Conservation (phyloP, 2,113 vertebrate genomes). For the Anas platyrhynchos region DNA sequence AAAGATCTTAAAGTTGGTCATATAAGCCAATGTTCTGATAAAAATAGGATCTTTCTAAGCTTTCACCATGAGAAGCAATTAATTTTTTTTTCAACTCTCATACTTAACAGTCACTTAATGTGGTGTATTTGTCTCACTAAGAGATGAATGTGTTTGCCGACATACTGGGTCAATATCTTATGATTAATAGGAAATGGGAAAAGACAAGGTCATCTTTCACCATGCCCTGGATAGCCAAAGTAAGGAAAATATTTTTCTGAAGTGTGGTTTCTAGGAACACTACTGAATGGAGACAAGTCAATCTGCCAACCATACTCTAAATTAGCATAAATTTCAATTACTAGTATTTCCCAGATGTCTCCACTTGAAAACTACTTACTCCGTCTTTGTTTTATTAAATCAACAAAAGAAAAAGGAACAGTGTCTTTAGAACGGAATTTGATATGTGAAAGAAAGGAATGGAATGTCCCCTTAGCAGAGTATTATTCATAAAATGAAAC, state of each 20-base stretch:
- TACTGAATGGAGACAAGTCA: neutral
- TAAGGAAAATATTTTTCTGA: neutral
- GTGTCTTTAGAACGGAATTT: conserved; percentile 30
- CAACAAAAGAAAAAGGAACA: conserved; percentile 5
- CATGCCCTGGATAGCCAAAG: neutral
- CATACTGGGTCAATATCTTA: neutral
- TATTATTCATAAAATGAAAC: conserved; percentile 44
- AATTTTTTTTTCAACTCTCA: neutral
- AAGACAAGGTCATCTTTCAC: neutral
- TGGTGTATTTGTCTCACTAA: neutral
- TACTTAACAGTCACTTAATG: neutral
- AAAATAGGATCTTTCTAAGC: neutral
- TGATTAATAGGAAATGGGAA: neutral
- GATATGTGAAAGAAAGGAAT: conserved; percentile 44
- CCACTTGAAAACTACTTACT: conserved; percentile 1
- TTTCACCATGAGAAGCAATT: neutral
- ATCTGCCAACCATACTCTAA: neutral
- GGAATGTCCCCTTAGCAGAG: conserved; percentile 58
- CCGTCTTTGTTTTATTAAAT: conserved; percentile 48
- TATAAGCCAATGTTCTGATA: neutral
- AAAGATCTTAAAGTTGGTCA: neutral
- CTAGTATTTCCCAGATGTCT: conserved; percentile 37
- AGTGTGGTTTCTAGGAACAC: conserved; percentile 31
- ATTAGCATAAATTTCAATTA: neutral
- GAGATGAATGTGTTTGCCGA: neutral